These are phyloP conservation scores for Microplitis manilae DNA, from an alignment of 2,888 invertebrate genomes.

Conservation along the genomic window DNA sequence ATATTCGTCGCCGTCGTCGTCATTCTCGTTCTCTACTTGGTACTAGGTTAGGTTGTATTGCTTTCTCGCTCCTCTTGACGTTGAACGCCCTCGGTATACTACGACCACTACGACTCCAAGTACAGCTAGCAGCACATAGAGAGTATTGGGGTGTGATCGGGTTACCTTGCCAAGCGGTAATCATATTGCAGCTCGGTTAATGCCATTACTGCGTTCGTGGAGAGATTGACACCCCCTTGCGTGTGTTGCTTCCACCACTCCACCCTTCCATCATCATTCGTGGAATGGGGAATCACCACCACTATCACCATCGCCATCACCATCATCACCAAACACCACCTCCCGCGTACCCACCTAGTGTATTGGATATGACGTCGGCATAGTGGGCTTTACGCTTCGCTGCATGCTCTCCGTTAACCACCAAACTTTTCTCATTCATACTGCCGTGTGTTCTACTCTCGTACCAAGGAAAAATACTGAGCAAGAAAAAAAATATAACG, in stretches of 20 bases:
- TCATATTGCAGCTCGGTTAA: conserved; percentile 71
- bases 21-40: conserved; percentile 13
- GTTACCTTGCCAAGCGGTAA: conserved; percentile 70
- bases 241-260: conserved; percentile 57
- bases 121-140: background rate
- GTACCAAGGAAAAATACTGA: background rate
- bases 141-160: conserved; percentile 70
- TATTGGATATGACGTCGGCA: conserved; percentile 70
- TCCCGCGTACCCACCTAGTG: conserved; percentile 53
- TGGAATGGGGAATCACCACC: conserved; percentile 8
- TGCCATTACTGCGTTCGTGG: conserved; percentile 68
- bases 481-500: conserved; percentile 30
- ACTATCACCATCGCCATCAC: conserved; percentile 26
- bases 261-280: conserved; percentile 22
- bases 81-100: conserved; percentile 51
- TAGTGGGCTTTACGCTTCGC: conserved; percentile 68
- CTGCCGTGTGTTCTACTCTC: conserved; percentile 16
- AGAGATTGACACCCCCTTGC: conserved; percentile 52
- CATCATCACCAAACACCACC: conserved; percentile 35
- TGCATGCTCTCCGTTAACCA: conserved; percentile 59
- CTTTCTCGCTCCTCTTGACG: conserved; percentile 24
- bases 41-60: conserved; percentile 45
- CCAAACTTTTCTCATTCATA: conserved; percentile 53
- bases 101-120: background rate
- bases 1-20: background rate